Conservation (phyloP, 2,113 vertebrate species). For the Eulemur rufifrons region DNA sequence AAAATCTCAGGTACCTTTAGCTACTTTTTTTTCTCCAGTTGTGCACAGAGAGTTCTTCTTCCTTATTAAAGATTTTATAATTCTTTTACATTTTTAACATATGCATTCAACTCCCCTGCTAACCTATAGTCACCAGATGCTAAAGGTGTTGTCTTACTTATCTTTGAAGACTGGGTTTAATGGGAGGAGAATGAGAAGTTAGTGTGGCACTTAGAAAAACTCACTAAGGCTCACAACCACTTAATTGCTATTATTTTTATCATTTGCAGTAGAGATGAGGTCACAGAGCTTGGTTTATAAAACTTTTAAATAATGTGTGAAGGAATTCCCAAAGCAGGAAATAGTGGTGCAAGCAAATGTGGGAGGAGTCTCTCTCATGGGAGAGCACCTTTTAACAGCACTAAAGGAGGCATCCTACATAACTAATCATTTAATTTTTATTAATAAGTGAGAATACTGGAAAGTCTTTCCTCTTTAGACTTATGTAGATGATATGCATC, state of each 20-base stretch:
- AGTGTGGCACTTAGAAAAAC: background rate
- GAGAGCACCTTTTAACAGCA: background rate
- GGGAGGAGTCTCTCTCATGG: background rate
- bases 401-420: background rate
- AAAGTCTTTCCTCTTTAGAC: background rate
- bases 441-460: background rate
- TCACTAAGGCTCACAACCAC: background rate
- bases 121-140: background rate
- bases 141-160: background rate
- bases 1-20: background rate
- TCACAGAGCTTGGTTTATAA: background rate
- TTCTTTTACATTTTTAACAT: too few species aligned
- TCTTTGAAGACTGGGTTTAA: background rate
- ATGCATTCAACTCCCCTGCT: background rate
- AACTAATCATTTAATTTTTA: background rate
- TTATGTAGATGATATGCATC: too few species aligned
- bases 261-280: background rate
- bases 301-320: background rate
- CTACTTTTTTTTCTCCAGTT: background rate
- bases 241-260: background rate
- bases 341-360: background rate
- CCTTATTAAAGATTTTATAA: background rate
- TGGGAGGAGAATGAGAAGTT: background rate
- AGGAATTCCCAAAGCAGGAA: background rate
- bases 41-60: background rate